Base-by-base conservation (phyloP, 2,113 vertebrate genomes). In the Dunckerocampus dactyliophorus region DNA sequence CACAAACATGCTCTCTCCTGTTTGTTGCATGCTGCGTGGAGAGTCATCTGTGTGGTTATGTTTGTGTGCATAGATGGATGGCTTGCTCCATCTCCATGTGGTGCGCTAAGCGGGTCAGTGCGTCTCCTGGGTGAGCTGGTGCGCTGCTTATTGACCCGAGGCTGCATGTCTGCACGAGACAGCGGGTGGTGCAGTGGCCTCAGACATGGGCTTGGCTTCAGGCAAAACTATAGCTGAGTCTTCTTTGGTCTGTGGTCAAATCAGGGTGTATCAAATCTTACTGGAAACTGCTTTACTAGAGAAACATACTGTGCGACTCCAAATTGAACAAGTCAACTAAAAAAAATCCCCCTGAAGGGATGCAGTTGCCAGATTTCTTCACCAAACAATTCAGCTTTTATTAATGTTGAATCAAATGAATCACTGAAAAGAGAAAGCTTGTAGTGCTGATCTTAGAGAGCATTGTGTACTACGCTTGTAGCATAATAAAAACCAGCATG, bases 61-160 rank as follows among this genome's bases (percentile, higher is more conserved):
- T 69, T 48, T 31, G 46, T 62, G 48, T 63, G 59, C 53, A 62
- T 39, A 52, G 57, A 34, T 47, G 48, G 49, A 47, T 65, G 43
- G 47, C 59, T 81, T 13, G 12, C 46, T 65, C 60, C 42, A 47
- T 61, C 51, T 53, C 62, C 70, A 47, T 63, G 70, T 65, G 66
- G 59, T 67, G 56, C 45, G 47, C 67, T 56, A 76, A 75, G 74
- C 60, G 72, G 85, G 84, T 89, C 84, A 84, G 68, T 69, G 80
- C 62, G 6, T 84, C 81, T 78, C 77, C 63, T 67, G 74, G 75
- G 71, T 63, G 66, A 79, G 72, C 81, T 59, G 69, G 71, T 66
- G 68, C 69, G 74, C 76, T 77, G 78, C 76, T 74, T 69, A 65
- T 64, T 88, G 85, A 87, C 77, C 79, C 59, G 71, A 65, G 67